Percentiles rank a stretch among this genome's conserved stretches.
Conservation (phyloP, 2,113 vertebrate species). For the Diglossa brunneiventris region DNA sequence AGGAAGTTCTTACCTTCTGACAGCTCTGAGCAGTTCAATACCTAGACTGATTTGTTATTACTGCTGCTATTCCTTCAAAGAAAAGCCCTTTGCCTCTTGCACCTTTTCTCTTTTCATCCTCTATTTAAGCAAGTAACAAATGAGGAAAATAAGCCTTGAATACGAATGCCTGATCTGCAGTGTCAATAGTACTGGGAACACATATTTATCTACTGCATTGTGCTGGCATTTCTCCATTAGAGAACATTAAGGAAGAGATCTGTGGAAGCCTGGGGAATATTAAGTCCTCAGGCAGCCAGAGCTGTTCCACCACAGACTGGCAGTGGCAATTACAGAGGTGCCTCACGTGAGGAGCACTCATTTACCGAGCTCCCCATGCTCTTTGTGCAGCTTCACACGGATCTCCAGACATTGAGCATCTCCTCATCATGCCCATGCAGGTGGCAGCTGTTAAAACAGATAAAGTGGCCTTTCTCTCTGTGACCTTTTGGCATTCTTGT, state of each 20-base stretch:
- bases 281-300: background rate
- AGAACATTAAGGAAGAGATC: background rate
- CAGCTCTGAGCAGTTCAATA: background rate
- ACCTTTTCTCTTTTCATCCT: background rate
- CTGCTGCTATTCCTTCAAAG: background rate
- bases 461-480: background rate
- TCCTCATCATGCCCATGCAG: background rate
- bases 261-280: background rate
- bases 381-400: rapidly evolving
- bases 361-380: background rate
- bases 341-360: background rate
- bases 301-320: background rate
- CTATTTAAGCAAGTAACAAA: background rate
- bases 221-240: slow-evolving; percentile 1
- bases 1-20: background rate
- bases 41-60: background rate
- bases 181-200: background rate
- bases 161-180: background rate
- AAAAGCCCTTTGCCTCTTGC: background rate
- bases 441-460: background rate
- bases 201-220: background rate
- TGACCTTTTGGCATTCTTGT: background rate
- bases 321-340: background rate
- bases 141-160: background rate
- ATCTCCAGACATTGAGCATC: background rate